Conservation (phyloP, 2,113 vertebrate genomes). For the Sterrhoptilus dennistouni region DNA sequence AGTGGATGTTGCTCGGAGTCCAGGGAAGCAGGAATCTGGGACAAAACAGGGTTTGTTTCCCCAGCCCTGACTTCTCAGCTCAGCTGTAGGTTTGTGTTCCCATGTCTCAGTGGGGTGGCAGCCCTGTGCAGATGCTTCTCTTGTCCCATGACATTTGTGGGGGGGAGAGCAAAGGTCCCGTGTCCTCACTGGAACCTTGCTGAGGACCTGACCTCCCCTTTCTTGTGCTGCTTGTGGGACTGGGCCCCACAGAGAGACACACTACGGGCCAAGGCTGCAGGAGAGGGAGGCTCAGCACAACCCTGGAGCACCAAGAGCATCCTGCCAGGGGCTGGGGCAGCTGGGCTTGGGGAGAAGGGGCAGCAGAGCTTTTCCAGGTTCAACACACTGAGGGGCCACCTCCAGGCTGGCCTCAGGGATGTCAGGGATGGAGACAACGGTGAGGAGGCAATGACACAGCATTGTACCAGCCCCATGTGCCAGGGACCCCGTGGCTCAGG, state of each 20-base stretch:
- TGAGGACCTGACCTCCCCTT: not conserved
- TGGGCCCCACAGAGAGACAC: not conserved
- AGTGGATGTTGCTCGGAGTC: not conserved
- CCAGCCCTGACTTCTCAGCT: not conserved
- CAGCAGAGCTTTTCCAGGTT: not conserved
- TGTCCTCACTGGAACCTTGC: not conserved
- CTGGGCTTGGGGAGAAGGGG: accelerated
- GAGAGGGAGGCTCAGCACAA: not conserved
- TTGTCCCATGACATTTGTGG: not conserved
- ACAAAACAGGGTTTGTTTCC: slow-evolving; percentile 45
- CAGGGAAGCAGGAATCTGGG: not conserved
- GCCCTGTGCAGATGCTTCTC: not conserved
- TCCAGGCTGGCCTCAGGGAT: not conserved
- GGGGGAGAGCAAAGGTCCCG: not conserved
- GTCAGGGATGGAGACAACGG: not conserved
- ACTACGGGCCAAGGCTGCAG: not conserved
- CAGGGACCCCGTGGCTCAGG: not conserved
- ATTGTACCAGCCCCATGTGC: accelerated
- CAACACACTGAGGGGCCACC: not conserved
- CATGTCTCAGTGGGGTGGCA: not conserved
- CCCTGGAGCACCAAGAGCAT: accelerated
- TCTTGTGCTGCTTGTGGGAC: not conserved
- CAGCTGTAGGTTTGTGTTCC: not conserved
- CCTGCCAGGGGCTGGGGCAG: not conserved
- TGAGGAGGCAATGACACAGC: accelerated